These are phyloP conservation scores for Plectropomus leopardus DNA, from an alignment of 2,113 vertebrate species.

Conservation along the genomic window DNA sequence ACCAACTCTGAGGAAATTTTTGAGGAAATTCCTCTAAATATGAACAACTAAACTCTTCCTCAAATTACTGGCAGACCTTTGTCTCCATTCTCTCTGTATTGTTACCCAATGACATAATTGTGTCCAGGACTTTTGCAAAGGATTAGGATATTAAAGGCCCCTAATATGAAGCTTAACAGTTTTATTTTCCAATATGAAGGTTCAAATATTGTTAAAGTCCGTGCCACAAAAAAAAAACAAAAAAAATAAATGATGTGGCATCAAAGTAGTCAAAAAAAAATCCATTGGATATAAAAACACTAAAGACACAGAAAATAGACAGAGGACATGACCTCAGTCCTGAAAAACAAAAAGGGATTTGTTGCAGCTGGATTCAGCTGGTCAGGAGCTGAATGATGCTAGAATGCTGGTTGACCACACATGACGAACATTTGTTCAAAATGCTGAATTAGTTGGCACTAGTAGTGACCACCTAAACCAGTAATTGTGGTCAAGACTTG, in stretches of 20 bases:
- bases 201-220: too few relatives aligned
- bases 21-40: neutral
- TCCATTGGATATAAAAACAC: neutral
- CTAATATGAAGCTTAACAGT: slow-evolving; percentile 6
- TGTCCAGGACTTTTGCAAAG: neutral
- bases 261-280: neutral
- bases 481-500: neutral
- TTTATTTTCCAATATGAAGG: neutral
- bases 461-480: slow-evolving; percentile 14
- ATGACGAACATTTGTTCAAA: slow-evolving; percentile 7
- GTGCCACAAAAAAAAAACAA: too few relatives aligned
- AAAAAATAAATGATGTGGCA: neutral
- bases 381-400: neutral
- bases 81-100: neutral
- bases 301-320: neutral
- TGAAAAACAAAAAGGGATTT: neutral
- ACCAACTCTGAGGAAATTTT: too few relatives aligned
- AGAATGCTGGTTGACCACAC: slow-evolving; percentile 26
- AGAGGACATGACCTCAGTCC: neutral
- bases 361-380: neutral
- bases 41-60: neutral
- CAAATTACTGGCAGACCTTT: neutral
- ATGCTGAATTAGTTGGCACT: neutral
- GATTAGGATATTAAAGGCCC: neutral
- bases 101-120: neutral